Conservation (phyloP, 2,888 invertebrate species). For the Drosophila borborema region DNA sequence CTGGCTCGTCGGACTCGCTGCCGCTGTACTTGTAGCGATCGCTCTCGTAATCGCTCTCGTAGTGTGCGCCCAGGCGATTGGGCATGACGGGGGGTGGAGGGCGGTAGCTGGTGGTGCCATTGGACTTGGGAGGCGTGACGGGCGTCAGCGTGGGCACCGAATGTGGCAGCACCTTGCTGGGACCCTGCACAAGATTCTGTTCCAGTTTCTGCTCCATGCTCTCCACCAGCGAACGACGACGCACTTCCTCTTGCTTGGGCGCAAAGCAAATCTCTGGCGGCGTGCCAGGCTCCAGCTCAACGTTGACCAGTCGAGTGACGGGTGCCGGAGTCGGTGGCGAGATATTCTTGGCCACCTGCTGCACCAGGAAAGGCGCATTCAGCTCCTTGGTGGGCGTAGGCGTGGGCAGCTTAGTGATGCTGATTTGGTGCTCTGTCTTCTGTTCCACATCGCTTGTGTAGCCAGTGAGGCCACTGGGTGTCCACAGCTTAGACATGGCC, state of each 20-base stretch:
- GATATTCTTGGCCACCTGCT: constrained; percentile 80
- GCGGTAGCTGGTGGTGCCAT: constrained; percentile 75
- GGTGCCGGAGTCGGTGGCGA: constrained; percentile 51
- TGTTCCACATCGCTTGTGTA: constrained; percentile 76
- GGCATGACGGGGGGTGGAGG: constrained; percentile 87
- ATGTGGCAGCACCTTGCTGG: constrained; percentile 86
- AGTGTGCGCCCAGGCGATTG: constrained; percentile 87
- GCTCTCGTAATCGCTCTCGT: constrained; percentile 90
- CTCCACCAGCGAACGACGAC: constrained; percentile 87
- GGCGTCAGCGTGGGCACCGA: constrained; percentile 87
- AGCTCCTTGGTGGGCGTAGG: constrained; percentile 82
- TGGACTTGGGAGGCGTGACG: constrained; percentile 78
- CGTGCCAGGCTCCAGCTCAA: constrained; percentile 88
- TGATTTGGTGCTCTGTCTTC: constrained; percentile 39
- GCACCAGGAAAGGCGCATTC: constrained; percentile 86
- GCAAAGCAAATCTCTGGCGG: constrained; percentile 89
- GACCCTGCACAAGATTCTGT: constrained; percentile 86
- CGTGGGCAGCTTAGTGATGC: constrained; percentile 53
- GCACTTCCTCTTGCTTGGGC: constrained; percentile 84
- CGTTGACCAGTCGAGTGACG: constrained; percentile 85
- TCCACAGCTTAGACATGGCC: constrained; percentile 90
- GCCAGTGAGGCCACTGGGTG: constrained; percentile 78
- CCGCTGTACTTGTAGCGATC: constrained; percentile 89
- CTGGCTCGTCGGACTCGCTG: constrained; percentile 88
- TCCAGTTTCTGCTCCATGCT: constrained; percentile 87